phyloP scores from a whole-genome alignment of 2,113 vertebrate species.

The Thymallus thymallus region DNA sequence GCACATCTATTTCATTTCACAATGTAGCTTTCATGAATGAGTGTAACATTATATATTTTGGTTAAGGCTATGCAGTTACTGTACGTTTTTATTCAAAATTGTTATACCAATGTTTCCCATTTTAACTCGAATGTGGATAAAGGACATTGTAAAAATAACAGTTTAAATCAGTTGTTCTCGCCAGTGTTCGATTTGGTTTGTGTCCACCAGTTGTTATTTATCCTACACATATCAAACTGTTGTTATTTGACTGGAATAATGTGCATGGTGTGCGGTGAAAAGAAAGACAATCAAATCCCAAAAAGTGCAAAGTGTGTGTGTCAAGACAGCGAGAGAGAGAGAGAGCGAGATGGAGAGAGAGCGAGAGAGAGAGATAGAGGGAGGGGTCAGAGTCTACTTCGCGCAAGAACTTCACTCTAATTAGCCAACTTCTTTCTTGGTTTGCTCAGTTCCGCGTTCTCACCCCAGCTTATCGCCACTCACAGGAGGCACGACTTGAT shows the following conservation, averaged over 20 bases:
- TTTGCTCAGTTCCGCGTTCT: slow-evolving; percentile 66
- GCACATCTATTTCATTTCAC: no score
- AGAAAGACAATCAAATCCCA: neutral
- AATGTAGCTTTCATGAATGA: no score
- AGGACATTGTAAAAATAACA: no score
- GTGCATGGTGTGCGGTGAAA: neutral
- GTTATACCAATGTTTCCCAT: no score
- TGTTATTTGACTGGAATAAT: slow-evolving; percentile 5
- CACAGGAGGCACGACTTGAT: neutral
- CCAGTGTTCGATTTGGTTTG: neutral
- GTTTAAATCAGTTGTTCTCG: no score
- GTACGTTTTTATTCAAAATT: no score
- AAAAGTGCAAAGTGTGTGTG: neutral
- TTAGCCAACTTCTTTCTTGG: slow-evolving; percentile 74
- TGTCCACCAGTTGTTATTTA: neutral
- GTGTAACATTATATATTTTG: no score
- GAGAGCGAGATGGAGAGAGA: slow-evolving; percentile 22
- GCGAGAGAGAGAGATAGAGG: slow-evolving; percentile 22
- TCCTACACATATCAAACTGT: neutral
- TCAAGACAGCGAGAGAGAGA: neutral
- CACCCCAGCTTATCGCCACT: slow-evolving; percentile 44
- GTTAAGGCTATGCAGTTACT: no score
- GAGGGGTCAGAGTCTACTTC: slow-evolving; percentile 67
- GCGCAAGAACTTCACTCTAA: slow-evolving; percentile 75
- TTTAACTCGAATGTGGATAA: no score